Conservation (phyloP, 2,797 vertebrate species). For the Poecilia velifera region DNA sequence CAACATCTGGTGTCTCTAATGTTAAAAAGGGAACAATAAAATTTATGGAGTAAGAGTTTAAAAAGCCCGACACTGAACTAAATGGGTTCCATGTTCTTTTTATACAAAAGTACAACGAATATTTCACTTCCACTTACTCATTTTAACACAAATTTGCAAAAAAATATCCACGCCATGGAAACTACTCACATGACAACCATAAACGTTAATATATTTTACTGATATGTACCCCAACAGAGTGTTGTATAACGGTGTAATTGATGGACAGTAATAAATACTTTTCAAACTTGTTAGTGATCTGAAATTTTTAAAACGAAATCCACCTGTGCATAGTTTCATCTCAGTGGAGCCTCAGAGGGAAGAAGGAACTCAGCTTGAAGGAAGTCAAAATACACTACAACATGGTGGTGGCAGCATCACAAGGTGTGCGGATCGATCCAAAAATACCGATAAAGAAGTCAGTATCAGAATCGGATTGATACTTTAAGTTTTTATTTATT, state of each 20-base stretch:
- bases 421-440: too few species aligned
- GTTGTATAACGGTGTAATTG: background rate
- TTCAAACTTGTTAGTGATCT: background rate
- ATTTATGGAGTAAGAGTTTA: constrained; percentile 39
- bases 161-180: background rate
- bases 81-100: constrained; percentile 28
- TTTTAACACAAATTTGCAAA: background rate
- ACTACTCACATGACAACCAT: background rate
- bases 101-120: background rate
- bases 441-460: too few species aligned
- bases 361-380: background rate
- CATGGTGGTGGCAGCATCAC: background rate
- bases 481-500: too few species aligned
- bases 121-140: background rate
- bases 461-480: too few species aligned
- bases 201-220: background rate
- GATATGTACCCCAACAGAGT: background rate
- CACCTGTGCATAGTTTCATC: background rate
- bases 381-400: background rate
- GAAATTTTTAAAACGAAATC: background rate
- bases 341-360: background rate
- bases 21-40: constrained; percentile 47
- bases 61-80: too few species aligned
- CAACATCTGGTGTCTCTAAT: constrained; percentile 60
- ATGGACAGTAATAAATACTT: background rate